A percentile compares a stretch with the other conserved stretches of the same genome.
Evolutionary conservation across 35 echinoderm and acorn worm genomes (phyloP).

Genomic region (Ophiothrix spiculata): DNA sequence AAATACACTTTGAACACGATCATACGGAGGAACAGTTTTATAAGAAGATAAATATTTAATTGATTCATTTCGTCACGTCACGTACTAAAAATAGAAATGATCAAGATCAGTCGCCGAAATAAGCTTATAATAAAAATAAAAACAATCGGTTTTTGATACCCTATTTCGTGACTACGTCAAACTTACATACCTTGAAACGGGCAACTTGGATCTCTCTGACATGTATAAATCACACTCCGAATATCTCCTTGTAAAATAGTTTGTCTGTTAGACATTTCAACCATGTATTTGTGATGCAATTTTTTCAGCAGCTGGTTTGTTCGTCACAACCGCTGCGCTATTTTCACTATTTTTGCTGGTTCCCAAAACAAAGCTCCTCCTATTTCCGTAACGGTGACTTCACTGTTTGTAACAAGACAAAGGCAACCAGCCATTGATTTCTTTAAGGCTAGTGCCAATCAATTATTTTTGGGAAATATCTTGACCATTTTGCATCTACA

Average conservation of each 20-base stretch:
- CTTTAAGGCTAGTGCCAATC: no score
- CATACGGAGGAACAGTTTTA: no score
- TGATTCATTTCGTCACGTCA: no score
- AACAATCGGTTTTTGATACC: no score
- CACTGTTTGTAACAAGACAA: neutral
- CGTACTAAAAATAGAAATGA: no score
- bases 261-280: neutral
- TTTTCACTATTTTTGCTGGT: neutral
- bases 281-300: neutral
- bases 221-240: neutral
- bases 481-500: no score
- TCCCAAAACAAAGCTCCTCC: neutral
- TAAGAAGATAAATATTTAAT: no score
- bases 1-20: no score
- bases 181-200: neutral
- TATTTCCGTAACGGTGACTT: neutral
- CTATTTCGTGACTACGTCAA: no score
- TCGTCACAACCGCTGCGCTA: neutral
- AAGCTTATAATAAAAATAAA: no score
- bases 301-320: neutral
- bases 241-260: neutral
- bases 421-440: neutral
- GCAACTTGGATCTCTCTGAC: neutral
- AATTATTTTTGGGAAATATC: no score
- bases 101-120: no score